Evolutionary conservation across 2,113 vertebrate species (phyloP), one percentile per base, ranked within the genome.

Genomic region (Lipotes vexillifer): DNA sequence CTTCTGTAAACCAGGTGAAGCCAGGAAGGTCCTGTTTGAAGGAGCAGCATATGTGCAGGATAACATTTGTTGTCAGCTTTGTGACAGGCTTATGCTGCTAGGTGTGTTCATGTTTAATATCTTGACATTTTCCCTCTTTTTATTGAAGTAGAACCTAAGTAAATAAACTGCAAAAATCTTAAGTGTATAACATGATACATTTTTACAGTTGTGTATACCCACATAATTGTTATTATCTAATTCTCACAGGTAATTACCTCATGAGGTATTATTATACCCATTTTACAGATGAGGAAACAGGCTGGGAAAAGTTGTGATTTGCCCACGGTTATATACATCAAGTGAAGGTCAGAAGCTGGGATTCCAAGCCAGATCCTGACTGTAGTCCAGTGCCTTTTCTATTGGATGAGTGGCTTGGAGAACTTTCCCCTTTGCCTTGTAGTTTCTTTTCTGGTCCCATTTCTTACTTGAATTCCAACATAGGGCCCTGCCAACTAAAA

Each of bases 211-310:
- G 69, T 6, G 3, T 88, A 46, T 2, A 15, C 55, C 23, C 29
- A 23, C 85, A 9, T 87, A 52, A 31, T 92, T 74, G 38, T 52
- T 77, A 25, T 95, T 91, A 12, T 69, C 52, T 93, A 61, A 88
- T 77, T 88, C 72, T 94, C 36, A 72, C 5, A 68, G 82, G 36
- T 61, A 55, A 12, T 74, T 78, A 74, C 21, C n/a, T 83, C 46
- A 44, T 52, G 27, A 90, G 31, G 49, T 74, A 8, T 44, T 75
- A 82, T 82, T 57, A 61, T 63, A 23, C 41, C 20, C 23, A 29
- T 85, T 95, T 94, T 63, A 77, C 33, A 88, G 81, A 52, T 90
- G 85, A 95, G 68, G 55, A 95, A 77, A 74, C 38, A 94, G 84
- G 69, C 84, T 93, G 44, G 68, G 85, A 49, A 69, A 94, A 90